Conservation (phyloP, 2,888 invertebrate species). For the Lasiommata megera region DNA sequence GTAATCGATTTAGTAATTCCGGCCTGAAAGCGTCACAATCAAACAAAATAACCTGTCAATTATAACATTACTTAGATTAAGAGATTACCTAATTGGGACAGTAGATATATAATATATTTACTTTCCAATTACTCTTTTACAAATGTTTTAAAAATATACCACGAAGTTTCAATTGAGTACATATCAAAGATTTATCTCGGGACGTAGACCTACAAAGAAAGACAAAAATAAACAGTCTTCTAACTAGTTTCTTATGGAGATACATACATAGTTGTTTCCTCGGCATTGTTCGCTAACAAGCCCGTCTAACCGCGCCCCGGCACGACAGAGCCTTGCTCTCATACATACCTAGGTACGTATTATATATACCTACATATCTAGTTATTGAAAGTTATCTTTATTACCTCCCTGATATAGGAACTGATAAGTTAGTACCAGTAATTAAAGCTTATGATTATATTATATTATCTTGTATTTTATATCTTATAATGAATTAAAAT, state of each 20-base stretch:
- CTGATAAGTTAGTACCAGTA: background rate
- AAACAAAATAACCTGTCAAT: no score
- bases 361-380: background rate
- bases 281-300: conserved; percentile 74
- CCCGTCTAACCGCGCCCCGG: conserved; percentile 63
- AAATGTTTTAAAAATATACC: background rate
- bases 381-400: background rate
- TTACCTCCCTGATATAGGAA: background rate
- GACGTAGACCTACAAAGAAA: conserved; percentile 15
- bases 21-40: no score
- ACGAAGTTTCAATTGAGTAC: background rate
- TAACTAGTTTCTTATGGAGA: conserved; percentile 36
- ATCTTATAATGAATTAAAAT: no score
- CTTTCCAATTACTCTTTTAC: no score
- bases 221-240: conserved; percentile 21
- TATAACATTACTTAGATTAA: no score
- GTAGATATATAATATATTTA: no score
- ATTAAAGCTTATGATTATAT: no score
- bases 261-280: conserved; percentile 47
- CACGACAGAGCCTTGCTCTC: conserved; percentile 49
- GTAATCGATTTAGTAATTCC: no score
- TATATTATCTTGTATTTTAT: no score
- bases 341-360: conserved; percentile 4
- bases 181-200: conserved; percentile 5
- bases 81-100: no score